Percentiles rank a stretch among this genome's conserved stretches.
These are phyloP conservation scores for Caerostris extrusa DNA, from an alignment of 1,140 invertebrate species.

Conservation along the genomic window DNA sequence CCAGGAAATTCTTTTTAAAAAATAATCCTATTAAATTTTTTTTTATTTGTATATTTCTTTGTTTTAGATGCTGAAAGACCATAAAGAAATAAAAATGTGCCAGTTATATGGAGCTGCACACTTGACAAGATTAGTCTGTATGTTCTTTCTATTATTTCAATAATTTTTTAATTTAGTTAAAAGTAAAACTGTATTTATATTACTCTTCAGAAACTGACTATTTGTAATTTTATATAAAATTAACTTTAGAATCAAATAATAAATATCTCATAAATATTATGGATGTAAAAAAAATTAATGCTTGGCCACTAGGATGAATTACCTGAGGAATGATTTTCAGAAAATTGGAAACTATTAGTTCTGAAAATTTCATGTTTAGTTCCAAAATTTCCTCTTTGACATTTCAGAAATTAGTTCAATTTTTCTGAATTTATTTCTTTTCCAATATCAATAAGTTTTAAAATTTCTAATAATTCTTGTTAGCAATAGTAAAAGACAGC, in stretches of 20 bases:
- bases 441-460: too few species aligned
- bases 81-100: conserved; percentile 87
- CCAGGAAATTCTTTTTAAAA: neutral
- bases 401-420: too few species aligned
- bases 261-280: conserved; percentile 80
- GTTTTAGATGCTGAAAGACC: conserved; percentile 87
- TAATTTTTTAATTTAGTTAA: neutral
- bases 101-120: conserved; percentile 95
- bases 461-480: too few species aligned
- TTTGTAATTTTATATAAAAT: neutral
- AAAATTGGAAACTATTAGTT: too few species aligned
- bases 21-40: neutral
- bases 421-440: too few species aligned
- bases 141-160: neutral
- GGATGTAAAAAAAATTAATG: neutral
- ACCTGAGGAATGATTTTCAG: too few species aligned
- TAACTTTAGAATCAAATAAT: neutral
- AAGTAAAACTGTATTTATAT: neutral
- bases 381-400: too few species aligned
- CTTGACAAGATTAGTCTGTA: conserved; percentile 91
- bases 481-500: too few species aligned
- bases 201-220: neutral
- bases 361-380: too few species aligned
- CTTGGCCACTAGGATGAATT: too few species aligned
- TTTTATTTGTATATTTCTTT: conserved; percentile 5